Percentiles rank a stretch among this genome's conserved stretches.
Evolutionary conservation across 1,140 invertebrate genomes (phyloP).

Genomic region (Coenobita brevimanus): DNA sequence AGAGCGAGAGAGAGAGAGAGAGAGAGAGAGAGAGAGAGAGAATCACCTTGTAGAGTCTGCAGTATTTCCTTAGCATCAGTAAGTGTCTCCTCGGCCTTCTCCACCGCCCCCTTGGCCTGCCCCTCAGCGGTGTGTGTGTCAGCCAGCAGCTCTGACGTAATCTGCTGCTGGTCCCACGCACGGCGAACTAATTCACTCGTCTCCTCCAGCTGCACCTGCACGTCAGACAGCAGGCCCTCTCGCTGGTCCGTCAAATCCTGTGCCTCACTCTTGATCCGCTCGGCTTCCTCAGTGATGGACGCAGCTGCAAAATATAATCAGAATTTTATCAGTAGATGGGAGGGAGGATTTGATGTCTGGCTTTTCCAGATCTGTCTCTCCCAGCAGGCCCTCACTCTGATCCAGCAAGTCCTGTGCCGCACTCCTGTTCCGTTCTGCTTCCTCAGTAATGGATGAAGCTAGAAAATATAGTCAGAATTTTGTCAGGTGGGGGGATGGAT

Average conservation of each 20-base stretch:
- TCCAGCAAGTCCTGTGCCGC: slow-evolving; percentile 80
- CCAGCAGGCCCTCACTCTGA: slow-evolving; percentile 74
- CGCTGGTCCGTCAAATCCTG: slow-evolving; percentile 79
- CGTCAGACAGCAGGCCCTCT: slow-evolving; percentile 72
- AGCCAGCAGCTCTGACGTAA: slow-evolving; percentile 75
- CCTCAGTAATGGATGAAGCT: slow-evolving; percentile 44
- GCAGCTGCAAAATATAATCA: slow-evolving; percentile 7
- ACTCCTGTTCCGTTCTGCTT: slow-evolving; percentile 79
- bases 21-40: no score
- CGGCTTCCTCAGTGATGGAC: slow-evolving; percentile 73
- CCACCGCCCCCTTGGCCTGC: slow-evolving; percentile 86
- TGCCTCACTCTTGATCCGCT: slow-evolving; percentile 80
- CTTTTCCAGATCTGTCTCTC: slow-evolving; percentile 72
- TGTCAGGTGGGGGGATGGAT: no score
- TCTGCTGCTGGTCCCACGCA: slow-evolving; percentile 72
- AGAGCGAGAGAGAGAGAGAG: no score
- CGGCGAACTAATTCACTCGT: slow-evolving; percentile 71
- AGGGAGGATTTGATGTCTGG: no score
- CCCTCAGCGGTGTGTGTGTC: slow-evolving; percentile 81
- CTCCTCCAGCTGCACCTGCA: slow-evolving; percentile 71
- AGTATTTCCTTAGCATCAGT: slow-evolving; percentile 90
- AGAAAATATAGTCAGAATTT: no score
- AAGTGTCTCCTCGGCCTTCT: slow-evolving; percentile 87
- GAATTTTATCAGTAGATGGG: no score
- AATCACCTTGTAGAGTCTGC: slow-evolving; percentile 87